phyloP scores from a whole-genome alignment of 1,140 invertebrate species.

The Drosophila serrata region DNA sequence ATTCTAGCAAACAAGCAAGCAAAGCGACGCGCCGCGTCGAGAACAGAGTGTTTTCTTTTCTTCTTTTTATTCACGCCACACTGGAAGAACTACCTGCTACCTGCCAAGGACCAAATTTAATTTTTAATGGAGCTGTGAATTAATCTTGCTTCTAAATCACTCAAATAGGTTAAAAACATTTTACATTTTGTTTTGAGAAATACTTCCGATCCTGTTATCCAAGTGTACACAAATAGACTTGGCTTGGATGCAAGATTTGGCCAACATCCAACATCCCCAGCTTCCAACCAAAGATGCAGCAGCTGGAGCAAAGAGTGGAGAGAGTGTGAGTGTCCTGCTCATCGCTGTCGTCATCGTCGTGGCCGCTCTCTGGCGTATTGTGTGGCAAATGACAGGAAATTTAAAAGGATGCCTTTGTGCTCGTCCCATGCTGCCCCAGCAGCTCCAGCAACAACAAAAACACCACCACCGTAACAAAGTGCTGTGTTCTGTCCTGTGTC shows the following conservation, averaged over 20 bases:
- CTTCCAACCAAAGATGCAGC: slow-evolving; percentile 51
- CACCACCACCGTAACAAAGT: slow-evolving; percentile 74
- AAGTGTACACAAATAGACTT: slow-evolving; percentile 55
- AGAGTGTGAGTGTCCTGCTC: slow-evolving; percentile 19
- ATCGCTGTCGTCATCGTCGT: slow-evolving; percentile 48
- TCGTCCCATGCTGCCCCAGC: slow-evolving; percentile 60
- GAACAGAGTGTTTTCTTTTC: slow-evolving; percentile 57
- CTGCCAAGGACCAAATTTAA: neutral
- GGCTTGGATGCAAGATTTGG: slow-evolving; percentile 26
- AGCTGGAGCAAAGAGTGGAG: slow-evolving; percentile 28
- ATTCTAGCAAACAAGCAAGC: slow-evolving; percentile 82
- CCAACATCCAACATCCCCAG: slow-evolving; percentile 7
- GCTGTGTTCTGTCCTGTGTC: slow-evolving; percentile 60
- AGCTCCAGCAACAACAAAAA: slow-evolving; percentile 43
- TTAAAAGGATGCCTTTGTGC: slow-evolving; percentile 84
- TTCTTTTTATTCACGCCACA: slow-evolving; percentile 16
- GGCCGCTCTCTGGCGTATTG: slow-evolving; percentile 79
- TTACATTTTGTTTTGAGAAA: neutral
- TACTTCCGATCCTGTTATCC: neutral
- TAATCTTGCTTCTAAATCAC: neutral
- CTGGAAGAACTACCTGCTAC: slow-evolving; percentile 2
- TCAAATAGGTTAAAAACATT: neutral
- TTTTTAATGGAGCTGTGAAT: neutral
- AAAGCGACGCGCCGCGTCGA: slow-evolving; percentile 77
- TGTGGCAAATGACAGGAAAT: slow-evolving; percentile 84